These are phyloP conservation scores for Elysia chlorotica DNA, from an alignment of 1,140 invertebrate species.

Conservation along the genomic window DNA sequence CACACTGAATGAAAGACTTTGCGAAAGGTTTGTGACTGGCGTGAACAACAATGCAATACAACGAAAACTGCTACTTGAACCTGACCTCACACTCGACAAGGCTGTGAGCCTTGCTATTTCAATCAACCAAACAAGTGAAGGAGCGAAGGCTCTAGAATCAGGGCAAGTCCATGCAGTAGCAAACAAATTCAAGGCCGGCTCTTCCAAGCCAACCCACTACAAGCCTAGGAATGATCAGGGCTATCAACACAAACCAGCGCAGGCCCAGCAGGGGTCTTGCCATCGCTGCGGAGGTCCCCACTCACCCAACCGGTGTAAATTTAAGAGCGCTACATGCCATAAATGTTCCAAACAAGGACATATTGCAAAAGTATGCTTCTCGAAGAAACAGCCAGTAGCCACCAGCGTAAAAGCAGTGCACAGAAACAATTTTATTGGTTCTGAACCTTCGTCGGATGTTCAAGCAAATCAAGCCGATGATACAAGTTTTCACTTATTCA, in stretches of 20 bases:
- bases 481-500: too few relatives aligned
- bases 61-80: neutral
- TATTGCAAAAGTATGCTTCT: neutral
- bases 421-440: neutral
- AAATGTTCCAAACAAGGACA: neutral
- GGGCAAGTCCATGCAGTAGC: neutral
- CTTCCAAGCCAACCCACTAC: too few relatives aligned
- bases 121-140: neutral
- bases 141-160: neutral
- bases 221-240: too few relatives aligned
- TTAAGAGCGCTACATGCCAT: neutral
- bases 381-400: neutral
- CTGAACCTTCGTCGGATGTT: neutral
- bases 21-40: neutral
- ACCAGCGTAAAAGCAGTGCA: too few relatives aligned
- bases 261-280: neutral
- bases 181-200: neutral
- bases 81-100: neutral
- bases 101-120: neutral
- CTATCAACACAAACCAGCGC: neutral
- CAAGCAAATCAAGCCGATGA: too few relatives aligned
- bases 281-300: neutral
- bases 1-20: neutral
- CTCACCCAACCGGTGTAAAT: neutral
- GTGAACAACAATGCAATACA: neutral